Base-by-base conservation (phyloP, 1,140 invertebrate genomes). In the Bombus superbus region DNA sequence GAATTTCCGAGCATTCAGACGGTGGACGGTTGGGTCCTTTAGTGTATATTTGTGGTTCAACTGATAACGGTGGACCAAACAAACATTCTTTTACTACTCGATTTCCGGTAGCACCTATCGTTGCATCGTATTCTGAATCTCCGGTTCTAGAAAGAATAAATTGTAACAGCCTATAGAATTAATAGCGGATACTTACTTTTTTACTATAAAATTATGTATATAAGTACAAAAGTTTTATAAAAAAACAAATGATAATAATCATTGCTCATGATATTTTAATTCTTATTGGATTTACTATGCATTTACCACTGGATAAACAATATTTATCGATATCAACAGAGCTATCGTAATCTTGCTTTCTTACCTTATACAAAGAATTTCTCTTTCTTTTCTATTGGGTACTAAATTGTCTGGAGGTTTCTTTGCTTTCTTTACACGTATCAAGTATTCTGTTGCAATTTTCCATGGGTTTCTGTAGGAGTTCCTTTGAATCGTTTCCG, bases 351-450 rank as follows among this genome's bases (percentile, higher is more conserved):
- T 15, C 13, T 59, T 22, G 44, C 72, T 40, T 47, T 85, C 47
- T 66, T 75, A 94, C 93, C 81, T 88, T 35, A 92, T 69, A 35
- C 82, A 40, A 69, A 94, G 91, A 81, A 92, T 93, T 78, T 87
- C 79, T 83, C 93, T 85, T 87, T 93, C 92, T 62, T 91, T 91
- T 47, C 64, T n/a, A 85, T 89, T 89, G 2, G 90, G 86, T 28
- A 32, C 42, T 15, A 94, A 88, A 87, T 91, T 92, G 35, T 91
- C 86, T 10, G 9, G 6, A 2, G 84, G 88, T 85, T 86, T 92
- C 0, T 11, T 18, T 40, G 76, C 64, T 81, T 79, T 89, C 32
- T 28, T 68, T 1, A 42, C 44, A 8, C 40, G 78, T 25, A 87
- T 78, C 10, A 78, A 44, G 25, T 75, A 35, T 53, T 40, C 57